These are phyloP conservation scores for Drosophila nasuta DNA, from an alignment of 1,140 invertebrate genomes.

Conservation along the genomic window DNA sequence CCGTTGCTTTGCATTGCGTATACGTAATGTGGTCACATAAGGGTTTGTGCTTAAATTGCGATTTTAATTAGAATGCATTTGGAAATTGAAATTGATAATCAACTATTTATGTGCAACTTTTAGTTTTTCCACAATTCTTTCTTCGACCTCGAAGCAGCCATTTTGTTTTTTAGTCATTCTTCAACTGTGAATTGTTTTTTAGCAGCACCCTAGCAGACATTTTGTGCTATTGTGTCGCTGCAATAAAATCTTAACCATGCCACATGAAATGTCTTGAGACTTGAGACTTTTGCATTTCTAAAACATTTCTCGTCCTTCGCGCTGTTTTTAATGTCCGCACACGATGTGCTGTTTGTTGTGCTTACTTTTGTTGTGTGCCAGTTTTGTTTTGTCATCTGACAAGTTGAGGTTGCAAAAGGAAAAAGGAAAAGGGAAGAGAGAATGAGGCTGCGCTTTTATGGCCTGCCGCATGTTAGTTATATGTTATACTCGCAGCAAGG, in stretches of 20 bases:
- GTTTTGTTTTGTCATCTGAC: conserved; percentile 29
- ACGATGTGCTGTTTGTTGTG: conserved; percentile 34
- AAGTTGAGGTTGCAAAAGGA: background rate
- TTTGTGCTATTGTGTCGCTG: conserved; percentile 42
- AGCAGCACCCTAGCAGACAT: conserved; percentile 10
- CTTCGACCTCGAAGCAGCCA: conserved; percentile 73
- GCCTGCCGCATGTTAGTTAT: no score
- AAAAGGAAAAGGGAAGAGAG: background rate
- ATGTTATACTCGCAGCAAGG: no score
- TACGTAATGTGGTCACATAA: conserved; percentile 2
- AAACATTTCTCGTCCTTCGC: conserved; percentile 56
- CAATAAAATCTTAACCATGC: conserved; percentile 78
- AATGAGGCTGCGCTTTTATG: no score
- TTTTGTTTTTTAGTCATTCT: conserved; percentile 60
- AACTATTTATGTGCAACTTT: background rate
- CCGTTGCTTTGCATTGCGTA: conserved; percentile 2
- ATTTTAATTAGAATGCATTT: no score
- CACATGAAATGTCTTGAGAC: conserved; percentile 71
- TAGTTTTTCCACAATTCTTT: conserved; percentile 21
- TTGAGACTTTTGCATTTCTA: conserved; percentile 43
- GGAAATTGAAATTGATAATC: no score
- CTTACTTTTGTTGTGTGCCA: conserved; percentile 23
- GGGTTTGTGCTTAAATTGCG: background rate
- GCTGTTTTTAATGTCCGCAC: conserved; percentile 22
- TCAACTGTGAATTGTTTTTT: conserved; percentile 64